Conservation (phyloP, 2,888 invertebrate genomes). For the Leucozona laternaria region DNA sequence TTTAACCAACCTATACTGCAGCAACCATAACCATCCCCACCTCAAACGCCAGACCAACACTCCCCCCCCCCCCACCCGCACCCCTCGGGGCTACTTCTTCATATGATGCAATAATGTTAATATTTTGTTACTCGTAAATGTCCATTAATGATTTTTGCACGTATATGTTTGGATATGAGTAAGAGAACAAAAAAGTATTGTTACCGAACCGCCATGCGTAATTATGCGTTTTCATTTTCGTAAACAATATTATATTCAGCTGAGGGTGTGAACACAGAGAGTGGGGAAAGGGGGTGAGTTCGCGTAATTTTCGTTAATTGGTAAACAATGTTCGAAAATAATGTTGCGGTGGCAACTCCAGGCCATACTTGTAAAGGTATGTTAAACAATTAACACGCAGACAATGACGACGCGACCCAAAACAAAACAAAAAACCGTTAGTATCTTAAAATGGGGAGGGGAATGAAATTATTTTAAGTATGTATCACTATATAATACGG, state of each 20-base stretch:
- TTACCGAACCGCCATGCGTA: constrained; percentile 2
- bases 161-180: not conserved
- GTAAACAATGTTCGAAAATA: constrained; percentile 71
- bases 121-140: constrained; percentile 70
- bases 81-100: not conserved
- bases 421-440: not conserved
- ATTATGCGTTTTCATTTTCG: constrained; percentile 33
- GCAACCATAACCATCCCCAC: not conserved
- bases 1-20: not conserved
- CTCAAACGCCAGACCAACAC: not conserved
- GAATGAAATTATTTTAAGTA: not conserved
- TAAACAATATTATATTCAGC: not conserved
- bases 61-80: no score
- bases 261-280: not conserved
- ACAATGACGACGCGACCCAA: constrained; percentile 15
- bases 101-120: constrained; percentile 62
- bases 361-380: constrained; percentile 30
- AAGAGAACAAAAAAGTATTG: not conserved
- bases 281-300: not conserved
- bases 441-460: not conserved
- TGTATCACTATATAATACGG: no score
- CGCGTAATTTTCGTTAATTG: constrained; percentile 71
- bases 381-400: constrained; percentile 52
- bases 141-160: constrained; percentile 63
- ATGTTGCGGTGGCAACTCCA: constrained; percentile 62